Base-by-base conservation (phyloP, 2,888 invertebrate species). In the Andrena bicolor region DNA sequence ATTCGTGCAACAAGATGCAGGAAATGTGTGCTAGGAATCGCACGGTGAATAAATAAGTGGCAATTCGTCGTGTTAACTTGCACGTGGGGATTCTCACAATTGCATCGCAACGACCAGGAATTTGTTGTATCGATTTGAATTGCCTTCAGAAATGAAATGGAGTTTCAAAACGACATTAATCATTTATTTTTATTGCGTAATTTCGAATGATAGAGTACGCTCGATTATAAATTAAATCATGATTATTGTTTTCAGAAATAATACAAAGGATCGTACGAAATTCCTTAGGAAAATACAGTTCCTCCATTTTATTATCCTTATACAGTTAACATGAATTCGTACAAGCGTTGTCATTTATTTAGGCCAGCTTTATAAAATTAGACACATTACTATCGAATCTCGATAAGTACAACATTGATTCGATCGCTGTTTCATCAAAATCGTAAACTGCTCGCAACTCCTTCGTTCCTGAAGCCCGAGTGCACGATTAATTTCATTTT, bases 341-440 rank as follows among this genome's bases (percentile, higher is more conserved):
- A 80, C 51, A 80, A 64, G 56, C 63, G 49, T 58, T 53, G 10
- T 26, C 64, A 7, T 73, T 76, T 71, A 65, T 60, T 80, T 64
- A 58, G 70, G 23, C 56, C 63, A 48, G 8, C 74, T 58, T 83
- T 80, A 86, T 70, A 80, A 77, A 86, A 77, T 75, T 48, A 69
- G 30, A 41, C 26, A 49, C 10, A 61, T 63, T 23, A 26, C 49
- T 66, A 13, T 75, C 32, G 63, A 35, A 6, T 53, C 41, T 16
- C 30, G 28, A 49, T 48, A 61, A 16, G n/a, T 51, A 66, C 23
- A 60, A 71, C 8, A 28, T 63, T 53, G n/a, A 69, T 51, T 63
- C 65, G 28, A 68, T 72, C 61, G 48, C 70, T 71, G 26, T 75
- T 64, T 13, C 48, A 30, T 56, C 1, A 10, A 51, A 65, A 64